A percentile compares a stretch with the other conserved stretches of the same genome.
Evolutionary conservation across 1,140 invertebrate species (phyloP).

Genomic region (Ostrea denselamellosa): DNA sequence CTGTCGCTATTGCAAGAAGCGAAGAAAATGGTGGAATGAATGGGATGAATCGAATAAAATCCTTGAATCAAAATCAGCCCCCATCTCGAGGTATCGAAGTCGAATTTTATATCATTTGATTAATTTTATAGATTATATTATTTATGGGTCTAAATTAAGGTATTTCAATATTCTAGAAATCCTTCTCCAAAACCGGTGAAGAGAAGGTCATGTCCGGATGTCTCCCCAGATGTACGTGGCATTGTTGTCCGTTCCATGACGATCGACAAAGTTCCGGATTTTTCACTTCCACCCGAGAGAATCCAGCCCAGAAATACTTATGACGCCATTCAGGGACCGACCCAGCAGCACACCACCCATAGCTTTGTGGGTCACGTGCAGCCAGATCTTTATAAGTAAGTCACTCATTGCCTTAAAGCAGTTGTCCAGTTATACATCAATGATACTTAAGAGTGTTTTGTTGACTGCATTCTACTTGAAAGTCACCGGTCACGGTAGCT

Average conservation of each 20-base stretch:
- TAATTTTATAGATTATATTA: background rate
- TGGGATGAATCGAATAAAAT: constrained; percentile 54
- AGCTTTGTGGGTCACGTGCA: constrained; percentile 62
- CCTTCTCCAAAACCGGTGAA: constrained; percentile 65
- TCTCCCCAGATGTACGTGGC: constrained; percentile 41
- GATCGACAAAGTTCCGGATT: constrained; percentile 66
- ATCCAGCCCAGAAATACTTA: constrained; percentile 63
- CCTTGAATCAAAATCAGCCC: constrained; percentile 57
- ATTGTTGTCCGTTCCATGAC: constrained; percentile 67
- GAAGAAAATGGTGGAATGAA: constrained; percentile 51
- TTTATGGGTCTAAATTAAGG: background rate
- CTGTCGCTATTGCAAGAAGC: constrained; percentile 50
- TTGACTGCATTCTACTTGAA: no score
- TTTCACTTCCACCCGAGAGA: constrained; percentile 70
- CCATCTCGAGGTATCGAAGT: constrained; percentile 59
- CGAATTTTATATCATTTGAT: background rate
- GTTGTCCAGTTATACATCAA: no score
- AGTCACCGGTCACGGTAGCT: no score
- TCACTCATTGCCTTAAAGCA: no score
- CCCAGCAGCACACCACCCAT: constrained; percentile 57
- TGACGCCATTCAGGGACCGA: constrained; percentile 43
- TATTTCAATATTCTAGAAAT: constrained; percentile 50
- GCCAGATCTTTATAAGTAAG: constrained; percentile 71
- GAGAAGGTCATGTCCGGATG: constrained; percentile 66
- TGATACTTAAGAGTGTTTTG: no score